Evolutionary conservation across 2,113 vertebrate genomes (phyloP).

Genomic region (Polypterus bichir): DNA sequence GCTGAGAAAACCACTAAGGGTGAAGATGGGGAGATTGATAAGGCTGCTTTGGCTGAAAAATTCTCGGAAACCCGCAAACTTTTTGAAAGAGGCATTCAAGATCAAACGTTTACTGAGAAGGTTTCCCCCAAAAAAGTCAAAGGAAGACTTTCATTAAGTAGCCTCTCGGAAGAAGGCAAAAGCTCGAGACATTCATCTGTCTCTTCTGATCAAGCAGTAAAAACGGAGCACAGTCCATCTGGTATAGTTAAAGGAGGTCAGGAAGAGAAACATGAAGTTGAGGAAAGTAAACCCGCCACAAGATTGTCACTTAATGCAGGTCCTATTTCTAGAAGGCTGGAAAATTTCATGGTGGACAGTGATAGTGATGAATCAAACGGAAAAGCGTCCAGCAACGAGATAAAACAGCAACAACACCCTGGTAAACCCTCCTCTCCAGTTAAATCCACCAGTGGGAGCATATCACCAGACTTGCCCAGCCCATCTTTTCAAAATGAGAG

Average conservation of each 20-base stretch:
- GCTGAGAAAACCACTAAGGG: slow-evolving; percentile 57
- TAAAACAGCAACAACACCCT: slow-evolving; percentile 26
- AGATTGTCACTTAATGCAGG: slow-evolving; percentile 62
- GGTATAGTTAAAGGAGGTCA: slow-evolving; percentile 26
- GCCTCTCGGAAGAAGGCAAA: slow-evolving; percentile 45
- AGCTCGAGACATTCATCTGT: slow-evolving; percentile 32
- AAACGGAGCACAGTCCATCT: slow-evolving; percentile 36
- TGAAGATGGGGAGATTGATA: slow-evolving; percentile 73
- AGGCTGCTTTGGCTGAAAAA: slow-evolving; percentile 74
- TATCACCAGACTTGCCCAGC: slow-evolving; percentile 18
- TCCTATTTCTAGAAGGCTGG: slow-evolving; percentile 70
- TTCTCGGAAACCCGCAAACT: slow-evolving; percentile 82
- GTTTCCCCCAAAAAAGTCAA: slow-evolving; percentile 49
- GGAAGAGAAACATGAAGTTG: slow-evolving; percentile 35
- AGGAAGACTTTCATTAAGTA: slow-evolving; percentile 42
- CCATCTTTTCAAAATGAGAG: slow-evolving; percentile 29
- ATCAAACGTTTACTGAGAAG: slow-evolving; percentile 52
- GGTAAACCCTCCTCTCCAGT: slow-evolving; percentile 16
- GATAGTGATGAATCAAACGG: slow-evolving; percentile 50
- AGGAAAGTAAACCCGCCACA: slow-evolving; percentile 30
- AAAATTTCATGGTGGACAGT: slow-evolving; percentile 61
- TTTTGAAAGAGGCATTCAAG: slow-evolving; percentile 71
- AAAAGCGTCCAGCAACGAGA: slow-evolving; percentile 29
- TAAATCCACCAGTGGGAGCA: not conserved
- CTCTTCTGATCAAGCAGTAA: slow-evolving; percentile 31